These are phyloP conservation scores for Crotalus helleri DNA, from an alignment of 2,113 vertebrate genomes.

Conservation along the genomic window DNA sequence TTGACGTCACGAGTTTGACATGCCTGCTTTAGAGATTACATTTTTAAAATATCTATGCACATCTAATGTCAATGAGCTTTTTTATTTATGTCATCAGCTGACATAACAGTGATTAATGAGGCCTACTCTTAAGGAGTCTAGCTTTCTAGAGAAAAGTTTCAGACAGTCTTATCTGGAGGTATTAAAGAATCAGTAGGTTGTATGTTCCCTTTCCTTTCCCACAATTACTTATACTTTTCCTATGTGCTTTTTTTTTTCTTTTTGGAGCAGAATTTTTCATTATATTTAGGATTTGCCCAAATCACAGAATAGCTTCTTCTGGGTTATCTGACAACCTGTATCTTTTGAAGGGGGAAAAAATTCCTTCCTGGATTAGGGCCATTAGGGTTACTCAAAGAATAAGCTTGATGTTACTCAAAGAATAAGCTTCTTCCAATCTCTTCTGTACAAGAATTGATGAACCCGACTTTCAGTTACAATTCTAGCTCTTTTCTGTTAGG, in stretches of 20 bases:
- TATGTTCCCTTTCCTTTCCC: background rate
- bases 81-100: constrained; percentile 32
- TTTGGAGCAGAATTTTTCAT: background rate
- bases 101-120: constrained; percentile 36
- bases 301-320: background rate
- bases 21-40: too few relatives aligned
- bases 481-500: background rate
- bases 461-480: background rate
- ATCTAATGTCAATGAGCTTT: background rate
- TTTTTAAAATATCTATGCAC: background rate
- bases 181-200: background rate
- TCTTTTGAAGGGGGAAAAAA: background rate
- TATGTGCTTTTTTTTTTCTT: background rate
- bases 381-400: background rate
- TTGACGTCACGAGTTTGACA: too few relatives aligned
- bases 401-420: background rate
- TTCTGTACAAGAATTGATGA: background rate
- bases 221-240: background rate
- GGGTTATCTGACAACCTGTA: background rate
- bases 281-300: background rate
- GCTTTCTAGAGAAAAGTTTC: constrained; percentile 33
- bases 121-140: constrained; percentile 32
- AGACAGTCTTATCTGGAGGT: background rate
- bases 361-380: background rate
- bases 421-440: background rate